These are phyloP conservation scores for Acropora tenuis DNA, from an alignment of 64 coral and sea anemone species.

Conservation along the genomic window DNA sequence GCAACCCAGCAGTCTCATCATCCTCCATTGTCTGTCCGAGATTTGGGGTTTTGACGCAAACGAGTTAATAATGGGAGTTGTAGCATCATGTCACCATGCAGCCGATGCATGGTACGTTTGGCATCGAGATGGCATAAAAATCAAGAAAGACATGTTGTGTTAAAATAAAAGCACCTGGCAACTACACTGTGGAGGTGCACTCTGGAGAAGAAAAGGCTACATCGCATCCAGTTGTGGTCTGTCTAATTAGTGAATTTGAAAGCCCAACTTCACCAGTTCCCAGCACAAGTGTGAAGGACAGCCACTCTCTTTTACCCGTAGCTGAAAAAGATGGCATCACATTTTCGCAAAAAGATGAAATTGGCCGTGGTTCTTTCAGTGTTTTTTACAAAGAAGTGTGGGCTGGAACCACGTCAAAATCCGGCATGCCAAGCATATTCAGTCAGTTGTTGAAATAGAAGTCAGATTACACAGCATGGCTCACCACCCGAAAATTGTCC, in stretches of 20 bases:
- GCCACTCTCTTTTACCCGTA: conserved; percentile 28
- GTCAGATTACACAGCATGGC: conserved; percentile 54
- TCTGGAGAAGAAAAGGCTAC: neutral
- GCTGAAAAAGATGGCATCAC: conserved; percentile 61
- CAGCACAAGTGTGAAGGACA: neutral
- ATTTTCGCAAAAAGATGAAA: conserved; percentile 62
- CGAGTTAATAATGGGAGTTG: conserved; percentile 45
- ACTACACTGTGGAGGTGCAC: conserved; percentile 43
- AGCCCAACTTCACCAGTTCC: neutral
- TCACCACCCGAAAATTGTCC: conserved; percentile 77
- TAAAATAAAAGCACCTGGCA: conserved; percentile 32
- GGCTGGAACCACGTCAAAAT: conserved; percentile 69
- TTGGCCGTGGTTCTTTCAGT: conserved; percentile 67
- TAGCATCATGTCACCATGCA: conserved; percentile 40
- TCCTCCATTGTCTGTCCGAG: conserved; percentile 13
- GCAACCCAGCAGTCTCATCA: conserved; percentile 9
- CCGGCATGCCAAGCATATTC: conserved; percentile 60
- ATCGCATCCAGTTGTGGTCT: conserved; percentile 37
- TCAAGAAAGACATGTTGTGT: conserved; percentile 49
- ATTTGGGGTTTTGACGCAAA: conserved; percentile 57
- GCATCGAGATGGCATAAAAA: conserved; percentile 32
- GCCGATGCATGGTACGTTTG: conserved; percentile 26
- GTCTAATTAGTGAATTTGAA: neutral
- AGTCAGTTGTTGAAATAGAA: conserved; percentile 50
- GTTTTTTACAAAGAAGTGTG: conserved; percentile 66